Base-by-base conservation (phyloP, 1,140 invertebrate species). In the Ruditapes philippinarum region DNA sequence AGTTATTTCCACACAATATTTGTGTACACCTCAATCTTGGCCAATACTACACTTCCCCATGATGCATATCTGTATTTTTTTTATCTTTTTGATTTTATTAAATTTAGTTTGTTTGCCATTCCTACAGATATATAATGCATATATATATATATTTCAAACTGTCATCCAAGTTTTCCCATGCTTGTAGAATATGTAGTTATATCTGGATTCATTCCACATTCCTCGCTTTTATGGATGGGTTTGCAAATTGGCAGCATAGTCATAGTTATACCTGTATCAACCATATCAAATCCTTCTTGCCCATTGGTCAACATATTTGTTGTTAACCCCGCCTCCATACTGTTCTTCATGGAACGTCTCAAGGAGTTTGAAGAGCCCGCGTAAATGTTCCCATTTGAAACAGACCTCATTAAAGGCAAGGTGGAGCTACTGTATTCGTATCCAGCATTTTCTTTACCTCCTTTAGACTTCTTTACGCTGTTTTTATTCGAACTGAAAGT, bases 231-330 rank as follows among this genome's bases (percentile, higher is more conserved):
- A 22, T 36, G 36, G 38, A 31, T 38, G 14, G n/a, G 12, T 28
- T 28, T n/a, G 25, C 7, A 62, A 28, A 70, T 70, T 36, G 65
- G 36, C 17, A 14, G 65, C 65, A 70, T 38, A 38, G 19, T 33
- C 33, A 38, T 3, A 12, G 11, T n/a, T 38, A n/a, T 76, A 86
- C 83, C 83, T 86, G 83, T 38, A 51, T 86, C 83, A 0, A 86
- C 40, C 83, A 45, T 65, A 76, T 86, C 83, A 25, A 76, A 0
- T 28, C 68, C 51, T n/a, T 25, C 25, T 33, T 40, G 14, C 3
- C 33, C 17, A 70, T 51, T 33, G 5, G n/a, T 60, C 40, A 25
- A 38, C 31, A 42, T 57, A 65, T 76, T 38, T 19, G 45, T 4
- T 25, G 38, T 12, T 9, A 36, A 22, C 1, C 45, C 79, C 12